Evolutionary conservation across 2,888 invertebrate genomes (phyloP), one percentile per base, ranked within the genome.

Genomic region (Hymenopus coronatus): DNA sequence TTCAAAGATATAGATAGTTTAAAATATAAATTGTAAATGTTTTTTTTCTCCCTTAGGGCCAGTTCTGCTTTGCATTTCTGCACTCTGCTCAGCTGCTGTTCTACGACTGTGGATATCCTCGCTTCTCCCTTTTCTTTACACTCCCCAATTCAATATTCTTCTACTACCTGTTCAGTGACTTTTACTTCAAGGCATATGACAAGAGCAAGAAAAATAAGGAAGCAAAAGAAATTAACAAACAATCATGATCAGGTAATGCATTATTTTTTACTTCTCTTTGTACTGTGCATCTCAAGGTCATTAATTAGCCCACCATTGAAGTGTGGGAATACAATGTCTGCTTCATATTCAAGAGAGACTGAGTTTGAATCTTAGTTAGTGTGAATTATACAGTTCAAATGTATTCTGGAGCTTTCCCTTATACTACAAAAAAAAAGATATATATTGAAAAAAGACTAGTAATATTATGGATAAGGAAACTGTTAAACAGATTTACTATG

Each of bases 141-240:
- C 90, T 92, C 84, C 92, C 92, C 28, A 92, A 92, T 90, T 91
- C 92, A 86, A 90, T 92, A 46, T 92, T 94, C 91, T 95, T 95
- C 92, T 93, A 94, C 91, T 91, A 93, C 89, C 93, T 95, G 90
- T 95, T 95, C 92, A 93, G 92, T 46, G 93, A 94, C 91, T 95
- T 94, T 92, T 95, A 94, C 92, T 91, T 92, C 82, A 93, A 94
- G 90, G 92, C 94, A 3, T 94, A 94, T 92, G 54, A 54, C 70
- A 86, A 70, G 54, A 46, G 12, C n/a, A 28, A 40, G 28, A 28
- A 86, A 14, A 30, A 20, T 8, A 82, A 3, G 8, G 25, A 30
- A 12, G 81, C 27, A 30, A 82, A 54, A 40, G 82, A 82, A 14
- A 28, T 9, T 12, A 27, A 14, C 12, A 87, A 87, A 15, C 81